phyloP scores from a whole-genome alignment of 2,113 vertebrate genomes.

The Arenaria interpres region DNA sequence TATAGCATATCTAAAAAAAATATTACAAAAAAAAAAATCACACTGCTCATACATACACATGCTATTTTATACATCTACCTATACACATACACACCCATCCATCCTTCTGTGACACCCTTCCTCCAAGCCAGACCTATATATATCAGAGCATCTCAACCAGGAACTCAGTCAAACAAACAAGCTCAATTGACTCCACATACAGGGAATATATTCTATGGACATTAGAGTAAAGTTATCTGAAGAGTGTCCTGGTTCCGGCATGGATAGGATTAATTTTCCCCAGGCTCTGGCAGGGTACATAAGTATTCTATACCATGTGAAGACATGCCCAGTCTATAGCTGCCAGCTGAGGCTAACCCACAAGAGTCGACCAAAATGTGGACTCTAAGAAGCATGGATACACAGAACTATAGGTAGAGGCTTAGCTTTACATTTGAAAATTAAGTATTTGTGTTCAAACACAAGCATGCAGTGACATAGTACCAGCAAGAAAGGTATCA shows the following conservation, averaged over 20 bases:
- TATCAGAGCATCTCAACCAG: not conserved
- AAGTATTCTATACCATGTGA: not conserved
- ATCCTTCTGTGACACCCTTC: not conserved
- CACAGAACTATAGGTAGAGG: not conserved
- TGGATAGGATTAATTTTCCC: not conserved
- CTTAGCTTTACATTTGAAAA: not conserved
- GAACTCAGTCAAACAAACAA: not conserved
- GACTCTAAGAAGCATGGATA: not conserved
- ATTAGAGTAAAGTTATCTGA: not conserved
- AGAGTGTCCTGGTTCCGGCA: not conserved
- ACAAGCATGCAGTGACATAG: not conserved
- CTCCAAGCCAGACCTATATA: not conserved
- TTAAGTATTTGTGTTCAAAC: not conserved
- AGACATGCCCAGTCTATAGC: not conserved
- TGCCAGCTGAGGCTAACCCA: not conserved
- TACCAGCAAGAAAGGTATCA: not conserved
- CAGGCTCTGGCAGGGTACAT: not conserved
- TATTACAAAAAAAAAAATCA: not conserved
- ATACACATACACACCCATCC: rapidly evolving
- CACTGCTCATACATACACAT: not conserved
- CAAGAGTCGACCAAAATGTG: not conserved
- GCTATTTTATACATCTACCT: not conserved
- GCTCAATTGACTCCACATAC: not conserved
- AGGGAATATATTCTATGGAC: rapidly evolving
- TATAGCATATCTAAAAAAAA: not conserved